Evolutionary conservation across 2,888 invertebrate genomes (phyloP).

Genomic region (Pyrgus malvae): DNA sequence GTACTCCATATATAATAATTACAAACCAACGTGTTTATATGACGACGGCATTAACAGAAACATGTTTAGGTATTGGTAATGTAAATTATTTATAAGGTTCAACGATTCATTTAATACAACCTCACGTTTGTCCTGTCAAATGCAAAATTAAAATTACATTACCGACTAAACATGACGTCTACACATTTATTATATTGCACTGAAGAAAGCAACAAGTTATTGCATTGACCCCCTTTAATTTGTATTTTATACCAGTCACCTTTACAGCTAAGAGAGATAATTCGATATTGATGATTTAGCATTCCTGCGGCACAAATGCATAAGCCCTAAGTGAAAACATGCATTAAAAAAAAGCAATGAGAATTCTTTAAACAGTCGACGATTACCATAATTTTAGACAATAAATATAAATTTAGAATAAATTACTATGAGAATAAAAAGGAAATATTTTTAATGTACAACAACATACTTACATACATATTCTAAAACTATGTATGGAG

Average conservation of each 20-base stretch:
- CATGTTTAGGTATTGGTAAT: background rate
- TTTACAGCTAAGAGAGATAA: slow-evolving; percentile 14
- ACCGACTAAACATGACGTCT: slow-evolving; percentile 12
- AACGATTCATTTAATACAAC: background rate
- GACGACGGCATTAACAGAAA: background rate
- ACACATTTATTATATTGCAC: background rate
- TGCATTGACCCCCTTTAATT: slow-evolving; percentile 13
- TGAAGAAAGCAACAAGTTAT: slow-evolving; percentile 9
- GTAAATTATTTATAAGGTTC: background rate
- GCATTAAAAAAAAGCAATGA: no score
- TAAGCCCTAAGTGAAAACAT: background rate
- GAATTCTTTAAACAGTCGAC: no score
- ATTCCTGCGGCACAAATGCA: background rate
- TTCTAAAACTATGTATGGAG: background rate
- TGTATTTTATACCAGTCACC: slow-evolving; percentile 19
- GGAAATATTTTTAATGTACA: background rate
- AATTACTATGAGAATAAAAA: background rate
- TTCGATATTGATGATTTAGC: slow-evolving; percentile 13
- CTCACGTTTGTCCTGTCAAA: slow-evolving; percentile 1
- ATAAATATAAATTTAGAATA: background rate
- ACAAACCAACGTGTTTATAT: background rate
- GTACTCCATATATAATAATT: background rate
- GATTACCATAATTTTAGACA: no score
- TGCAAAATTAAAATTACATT: slow-evolving; percentile 3
- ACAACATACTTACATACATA: no score